These are phyloP conservation scores for Acipenser ruthenus DNA, from an alignment of 2,797 vertebrate genomes.

Conservation along the genomic window DNA sequence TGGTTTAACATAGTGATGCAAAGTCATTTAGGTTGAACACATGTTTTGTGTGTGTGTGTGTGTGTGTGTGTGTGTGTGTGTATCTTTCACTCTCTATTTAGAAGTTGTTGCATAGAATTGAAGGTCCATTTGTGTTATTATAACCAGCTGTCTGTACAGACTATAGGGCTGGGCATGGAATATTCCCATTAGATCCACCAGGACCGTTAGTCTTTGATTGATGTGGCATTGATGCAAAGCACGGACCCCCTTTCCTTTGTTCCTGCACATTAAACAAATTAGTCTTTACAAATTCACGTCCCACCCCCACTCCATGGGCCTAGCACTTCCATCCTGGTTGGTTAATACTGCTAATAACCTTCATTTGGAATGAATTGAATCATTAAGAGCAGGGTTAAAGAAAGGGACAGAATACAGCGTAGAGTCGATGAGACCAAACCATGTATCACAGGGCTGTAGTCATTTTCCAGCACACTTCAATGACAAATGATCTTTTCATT, in stretches of 20 bases:
- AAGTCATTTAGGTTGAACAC: background rate
- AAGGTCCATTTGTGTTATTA: conserved; percentile 41
- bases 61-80: no score
- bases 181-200: conserved; percentile 55
- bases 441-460: conserved; percentile 36
- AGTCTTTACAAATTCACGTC: conserved; percentile 57
- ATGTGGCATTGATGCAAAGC: conserved; percentile 62
- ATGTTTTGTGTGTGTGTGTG: background rate
- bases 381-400: conserved; percentile 29
- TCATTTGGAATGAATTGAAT: conserved; percentile 31
- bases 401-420: conserved; percentile 32
- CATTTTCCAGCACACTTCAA: conserved; percentile 24
- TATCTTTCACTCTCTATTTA: background rate
- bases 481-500: conserved; percentile 51
- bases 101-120: conserved; percentile 39
- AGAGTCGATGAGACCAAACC: conserved; percentile 31
- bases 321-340: conserved; percentile 22
- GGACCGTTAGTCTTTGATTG: conserved; percentile 69
- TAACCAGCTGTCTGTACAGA: conserved; percentile 45
- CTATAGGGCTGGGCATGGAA: conserved; percentile 41
- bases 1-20: background rate
- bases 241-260: conserved; percentile 59
- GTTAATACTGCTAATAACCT: conserved; percentile 53
- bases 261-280: conserved; percentile 76
- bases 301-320: conserved; percentile 27